Evolutionary conservation across 1,140 invertebrate species (phyloP), one percentile per base, ranked within the genome.

Genomic region (Metopolophium dirhodum): DNA sequence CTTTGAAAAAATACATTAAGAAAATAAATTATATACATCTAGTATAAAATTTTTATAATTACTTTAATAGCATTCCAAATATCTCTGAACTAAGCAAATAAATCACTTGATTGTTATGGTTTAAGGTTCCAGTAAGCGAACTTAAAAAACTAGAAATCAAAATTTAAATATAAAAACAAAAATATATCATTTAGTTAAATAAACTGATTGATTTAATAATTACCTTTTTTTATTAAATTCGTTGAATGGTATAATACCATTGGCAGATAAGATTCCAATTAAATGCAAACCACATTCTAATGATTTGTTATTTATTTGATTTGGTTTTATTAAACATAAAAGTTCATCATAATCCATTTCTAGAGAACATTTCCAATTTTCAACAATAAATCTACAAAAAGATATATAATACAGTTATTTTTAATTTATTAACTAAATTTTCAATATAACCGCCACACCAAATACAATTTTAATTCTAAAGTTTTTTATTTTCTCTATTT

Each of bases 271-370:
- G 20, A 89, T 54, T 89, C 88, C 49, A 54, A 89, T 57, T 57
- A 89, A 89, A 37, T 89, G 88, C 8, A 89, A 89, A 41, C 88
- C 88, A 89, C 88, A 57, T 89, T 89, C 49, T 35, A 41, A 37
- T 57, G 8, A 89, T 54, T 35, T 54, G 22, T 89, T 37, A 57
- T 37, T 89, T 54, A 26, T 89, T 89, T 35, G 7, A 89, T 89
- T 37, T 54, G 88, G 49, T 35, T 89, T 89, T 23, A 89, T 11
- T 26, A 89, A 37, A 54, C n/a, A 37, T 57, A 89, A 57, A 35
- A 89, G n/a, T 35, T 7, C 30, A 89, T 89, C 88, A 89, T 89
- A 89, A 54, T 89, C 88, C 88, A 89, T 54, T 57, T 89, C 88
- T 41, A 89, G 23, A 23, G 88, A 57, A 7, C 1, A 57, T 89